A percentile compares a stretch with the other conserved stretches of the same genome.
These are phyloP conservation scores for Paradoxurus hermaphroditus DNA, from an alignment of 2,113 vertebrate genomes.

Conservation along the genomic window DNA sequence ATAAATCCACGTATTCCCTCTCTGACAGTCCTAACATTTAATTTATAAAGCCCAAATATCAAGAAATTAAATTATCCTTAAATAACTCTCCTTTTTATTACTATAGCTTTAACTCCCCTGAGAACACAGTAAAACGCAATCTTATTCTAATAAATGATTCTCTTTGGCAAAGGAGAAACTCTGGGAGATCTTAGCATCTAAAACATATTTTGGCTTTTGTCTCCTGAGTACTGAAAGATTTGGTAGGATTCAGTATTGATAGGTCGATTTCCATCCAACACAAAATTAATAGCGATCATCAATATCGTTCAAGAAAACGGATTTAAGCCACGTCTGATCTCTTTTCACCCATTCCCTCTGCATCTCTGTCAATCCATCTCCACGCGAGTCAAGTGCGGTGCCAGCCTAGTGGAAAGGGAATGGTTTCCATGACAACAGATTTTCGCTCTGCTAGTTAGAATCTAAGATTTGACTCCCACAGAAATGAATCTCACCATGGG, in stretches of 20 bases:
- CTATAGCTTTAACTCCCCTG: not conserved
- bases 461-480: constrained; percentile 57
- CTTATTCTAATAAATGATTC: constrained; percentile 3
- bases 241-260: not conserved
- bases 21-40: not conserved
- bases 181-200: not conserved
- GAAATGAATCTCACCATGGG: constrained; percentile 50
- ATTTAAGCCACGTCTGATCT: constrained; percentile 12
- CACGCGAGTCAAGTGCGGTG: constrained; percentile 43
- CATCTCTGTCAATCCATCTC: constrained; percentile 43
- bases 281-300: constrained; percentile 13
- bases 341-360: not conserved
- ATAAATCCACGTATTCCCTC: not conserved
- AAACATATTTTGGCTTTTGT: not conserved
- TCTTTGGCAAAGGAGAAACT: constrained; percentile 12
- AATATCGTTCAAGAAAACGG: constrained; percentile 26
- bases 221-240: not conserved
- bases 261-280: not conserved
- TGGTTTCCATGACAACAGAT: constrained; percentile 71
- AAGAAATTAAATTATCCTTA: not conserved
- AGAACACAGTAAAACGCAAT: constrained; percentile 28
- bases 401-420: constrained; percentile 48
- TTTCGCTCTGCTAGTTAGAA: constrained; percentile 57
- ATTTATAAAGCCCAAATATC: not conserved
- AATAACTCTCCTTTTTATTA: not conserved